These are phyloP conservation scores for Pollicipes pollicipes DNA, from an alignment of 1,140 invertebrate genomes.

Conservation along the genomic window DNA sequence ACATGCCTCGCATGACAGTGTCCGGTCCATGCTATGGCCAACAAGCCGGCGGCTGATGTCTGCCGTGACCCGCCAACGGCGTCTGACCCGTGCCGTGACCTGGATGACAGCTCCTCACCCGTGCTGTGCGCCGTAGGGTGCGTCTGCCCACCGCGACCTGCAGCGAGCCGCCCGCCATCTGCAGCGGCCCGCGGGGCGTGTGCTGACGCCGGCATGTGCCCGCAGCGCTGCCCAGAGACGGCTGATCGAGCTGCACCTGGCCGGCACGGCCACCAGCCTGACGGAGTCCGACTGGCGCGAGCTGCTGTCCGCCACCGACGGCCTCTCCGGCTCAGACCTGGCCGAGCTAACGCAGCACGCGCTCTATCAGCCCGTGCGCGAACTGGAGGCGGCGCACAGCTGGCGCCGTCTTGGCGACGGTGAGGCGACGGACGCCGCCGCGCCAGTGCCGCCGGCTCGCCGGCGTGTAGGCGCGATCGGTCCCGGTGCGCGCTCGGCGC, in stretches of 20 bases:
- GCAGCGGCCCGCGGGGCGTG: too few species aligned
- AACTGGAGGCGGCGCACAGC: slow-evolving; percentile 25
- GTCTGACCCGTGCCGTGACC: too few species aligned
- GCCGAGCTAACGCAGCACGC: slow-evolving; percentile 30
- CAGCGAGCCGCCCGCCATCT: too few species aligned
- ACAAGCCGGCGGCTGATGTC: too few species aligned
- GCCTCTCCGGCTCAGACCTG: slow-evolving; percentile 39
- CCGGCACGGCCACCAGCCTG: slow-evolving; percentile 19
- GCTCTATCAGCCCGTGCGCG: slow-evolving; percentile 33
- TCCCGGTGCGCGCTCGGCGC: too few species aligned
- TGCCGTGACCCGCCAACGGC: too few species aligned
- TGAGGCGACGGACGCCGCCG: too few species aligned
- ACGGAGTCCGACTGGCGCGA: slow-evolving; percentile 25
- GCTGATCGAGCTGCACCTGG: slow-evolving; percentile 25
- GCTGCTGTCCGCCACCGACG: slow-evolving; percentile 31
- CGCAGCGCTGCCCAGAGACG: slow-evolving; percentile 23
- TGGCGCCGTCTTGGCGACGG: slow-evolving; percentile 20
- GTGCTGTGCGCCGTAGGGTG: not conserved
- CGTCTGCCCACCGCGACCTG: too few species aligned
- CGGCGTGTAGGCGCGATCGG: too few species aligned
- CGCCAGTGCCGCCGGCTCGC: too few species aligned
- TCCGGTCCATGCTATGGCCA: too few species aligned
- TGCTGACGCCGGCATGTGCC: not conserved
- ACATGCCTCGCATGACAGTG: too few species aligned
- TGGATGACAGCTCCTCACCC: not conserved